These are phyloP conservation scores for Eulemur macaco DNA, from an alignment of 2,113 vertebrate species.

Conservation along the genomic window DNA sequence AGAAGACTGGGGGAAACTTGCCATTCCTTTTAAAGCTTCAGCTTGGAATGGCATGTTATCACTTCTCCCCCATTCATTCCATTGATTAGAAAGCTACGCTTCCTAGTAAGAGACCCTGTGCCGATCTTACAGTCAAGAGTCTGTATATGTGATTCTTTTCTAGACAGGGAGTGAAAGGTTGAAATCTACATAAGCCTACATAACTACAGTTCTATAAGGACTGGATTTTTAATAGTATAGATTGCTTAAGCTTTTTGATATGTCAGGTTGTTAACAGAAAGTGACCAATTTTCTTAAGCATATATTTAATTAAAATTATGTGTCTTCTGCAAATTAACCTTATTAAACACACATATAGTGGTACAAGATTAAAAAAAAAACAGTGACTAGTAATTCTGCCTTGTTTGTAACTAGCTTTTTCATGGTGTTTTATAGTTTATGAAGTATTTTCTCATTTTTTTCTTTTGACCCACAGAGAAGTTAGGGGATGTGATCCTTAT, in stretches of 20 bases:
- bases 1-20: background rate
- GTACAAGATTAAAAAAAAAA: background rate
- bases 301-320: conserved; percentile 8
- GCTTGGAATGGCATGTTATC: background rate
- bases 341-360: background rate
- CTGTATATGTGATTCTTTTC: conserved; percentile 5
- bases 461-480: conserved; percentile 11
- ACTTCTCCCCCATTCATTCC: background rate
- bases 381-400: background rate
- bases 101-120: background rate
- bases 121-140: background rate
- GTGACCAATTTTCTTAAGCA: background rate
- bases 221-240: background rate
- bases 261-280: background rate
- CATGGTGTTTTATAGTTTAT: conserved; percentile 1
- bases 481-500: background rate
- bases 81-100: background rate
- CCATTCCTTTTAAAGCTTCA: background rate
- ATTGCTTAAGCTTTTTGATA: conserved; percentile 29
- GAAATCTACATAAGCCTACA: background rate
- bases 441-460: conserved; percentile 17
- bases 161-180: background rate
- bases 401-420: background rate
- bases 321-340: background rate
- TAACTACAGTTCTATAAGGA: background rate